Evolutionary conservation across 2,113 vertebrate genomes (phyloP).

Genomic region (Numenius arquata): DNA sequence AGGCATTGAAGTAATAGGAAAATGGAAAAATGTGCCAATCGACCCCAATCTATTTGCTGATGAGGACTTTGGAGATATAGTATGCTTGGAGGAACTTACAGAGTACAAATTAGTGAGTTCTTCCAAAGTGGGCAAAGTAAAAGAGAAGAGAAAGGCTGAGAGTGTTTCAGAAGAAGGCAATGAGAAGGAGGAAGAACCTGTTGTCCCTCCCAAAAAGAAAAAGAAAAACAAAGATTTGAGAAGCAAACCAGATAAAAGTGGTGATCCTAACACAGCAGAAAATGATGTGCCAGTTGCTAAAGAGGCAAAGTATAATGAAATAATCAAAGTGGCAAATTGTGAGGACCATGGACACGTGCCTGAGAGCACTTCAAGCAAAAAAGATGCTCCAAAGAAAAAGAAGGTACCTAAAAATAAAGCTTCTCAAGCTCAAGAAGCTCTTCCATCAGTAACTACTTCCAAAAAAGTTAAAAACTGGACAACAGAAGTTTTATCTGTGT

Average conservation of each 20-base stretch:
- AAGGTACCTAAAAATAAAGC: conserved; percentile 49
- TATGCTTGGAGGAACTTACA: conserved; percentile 93
- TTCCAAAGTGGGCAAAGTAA: conserved; percentile 51
- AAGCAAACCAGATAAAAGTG: neutral
- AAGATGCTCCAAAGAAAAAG: conserved; percentile 56
- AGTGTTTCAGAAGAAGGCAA: neutral
- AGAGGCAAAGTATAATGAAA: neutral
- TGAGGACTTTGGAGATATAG: conserved; percentile 83
- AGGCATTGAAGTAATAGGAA: conserved; percentile 82
- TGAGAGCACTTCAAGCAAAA: neutral
- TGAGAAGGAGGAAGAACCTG: conserved; percentile 5
- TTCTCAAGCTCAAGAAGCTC: neutral
- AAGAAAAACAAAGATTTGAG: conserved; percentile 47
- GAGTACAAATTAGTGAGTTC: conserved; percentile 83
- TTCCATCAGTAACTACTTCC: conserved; percentile 24
- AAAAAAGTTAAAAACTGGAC: conserved; percentile 86
- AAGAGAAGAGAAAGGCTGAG: conserved; percentile 74
- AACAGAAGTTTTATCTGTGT: conserved; percentile 58
- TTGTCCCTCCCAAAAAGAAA: conserved; percentile 55
- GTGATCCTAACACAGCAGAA: neutral
- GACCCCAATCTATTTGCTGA: conserved; percentile 86
- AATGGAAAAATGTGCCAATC: conserved; percentile 85
- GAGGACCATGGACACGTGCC: neutral
- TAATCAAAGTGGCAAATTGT: neutral
- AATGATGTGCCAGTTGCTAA: neutral